phyloP scores from a whole-genome alignment of 2,888 invertebrate genomes.

The Eremobia ochroleuca region DNA sequence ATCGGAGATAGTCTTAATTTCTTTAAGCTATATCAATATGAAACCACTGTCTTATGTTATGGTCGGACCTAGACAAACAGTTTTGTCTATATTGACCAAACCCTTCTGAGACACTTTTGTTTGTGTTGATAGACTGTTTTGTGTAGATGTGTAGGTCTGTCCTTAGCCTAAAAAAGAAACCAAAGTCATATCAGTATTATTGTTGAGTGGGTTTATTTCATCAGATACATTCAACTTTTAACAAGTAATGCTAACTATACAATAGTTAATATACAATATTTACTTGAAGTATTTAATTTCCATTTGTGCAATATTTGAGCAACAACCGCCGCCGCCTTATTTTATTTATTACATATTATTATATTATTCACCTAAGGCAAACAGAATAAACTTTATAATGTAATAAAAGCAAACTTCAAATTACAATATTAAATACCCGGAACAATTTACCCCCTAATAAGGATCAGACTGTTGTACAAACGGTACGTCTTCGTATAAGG shows the following conservation, averaged over 20 bases:
- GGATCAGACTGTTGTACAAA: slow-evolving; percentile 35
- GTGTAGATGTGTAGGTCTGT: background rate
- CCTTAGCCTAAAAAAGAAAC: background rate
- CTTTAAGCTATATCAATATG: background rate
- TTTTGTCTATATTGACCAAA: background rate
- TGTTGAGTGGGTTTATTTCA: background rate
- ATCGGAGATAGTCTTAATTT: background rate
- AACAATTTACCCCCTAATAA: background rate
- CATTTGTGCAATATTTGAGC: background rate
- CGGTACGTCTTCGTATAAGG: background rate
- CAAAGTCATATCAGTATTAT: background rate
- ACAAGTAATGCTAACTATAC: background rate
- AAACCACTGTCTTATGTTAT: background rate
- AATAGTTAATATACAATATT: background rate
- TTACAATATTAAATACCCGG: background rate
- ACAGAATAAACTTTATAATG: background rate
- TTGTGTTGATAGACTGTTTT: background rate
- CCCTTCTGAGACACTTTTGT: background rate
- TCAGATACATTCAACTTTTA: background rate
- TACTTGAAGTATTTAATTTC: background rate
- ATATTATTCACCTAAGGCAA: background rate
- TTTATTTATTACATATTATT: background rate
- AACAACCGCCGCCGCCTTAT: too few species aligned
- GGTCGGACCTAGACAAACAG: background rate
- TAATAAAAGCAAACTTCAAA: background rate